A percentile compares a stretch with the other conserved stretches of the same genome.
These are phyloP conservation scores for Thymelicus sylvestris DNA, from an alignment of 2,888 invertebrate species.

Conservation along the genomic window DNA sequence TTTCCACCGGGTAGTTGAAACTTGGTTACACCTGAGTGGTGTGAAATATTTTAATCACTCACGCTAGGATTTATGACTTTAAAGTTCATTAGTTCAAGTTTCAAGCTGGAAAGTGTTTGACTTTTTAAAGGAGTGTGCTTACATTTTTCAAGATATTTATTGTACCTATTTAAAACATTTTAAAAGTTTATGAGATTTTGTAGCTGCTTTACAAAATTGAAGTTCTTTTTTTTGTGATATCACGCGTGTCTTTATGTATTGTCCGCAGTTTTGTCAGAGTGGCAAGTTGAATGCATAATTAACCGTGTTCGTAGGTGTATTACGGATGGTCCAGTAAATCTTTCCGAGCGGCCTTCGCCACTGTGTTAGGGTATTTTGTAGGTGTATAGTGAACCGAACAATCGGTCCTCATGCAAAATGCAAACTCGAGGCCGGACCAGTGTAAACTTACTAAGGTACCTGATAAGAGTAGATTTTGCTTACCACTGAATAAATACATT, in stretches of 20 bases:
- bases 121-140: not conserved
- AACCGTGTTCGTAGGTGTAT: slow-evolving; percentile 42
- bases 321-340: slow-evolving; percentile 51
- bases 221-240: not conserved
- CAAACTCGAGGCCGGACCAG: slow-evolving; percentile 53
- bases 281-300: slow-evolving; percentile 39
- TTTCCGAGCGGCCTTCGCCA: slow-evolving; percentile 44
- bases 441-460: slow-evolving; percentile 49
- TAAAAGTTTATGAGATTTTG: no score
- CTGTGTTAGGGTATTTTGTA: slow-evolving; percentile 49
- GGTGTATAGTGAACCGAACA: slow-evolving; percentile 58
- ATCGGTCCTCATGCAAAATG: slow-evolving; percentile 71
- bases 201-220: no score
- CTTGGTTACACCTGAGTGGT: no score
- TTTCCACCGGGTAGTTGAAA: no score
- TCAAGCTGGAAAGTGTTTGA: not conserved
- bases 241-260: not conserved
- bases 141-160: no score
- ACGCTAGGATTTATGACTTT: not conserved
- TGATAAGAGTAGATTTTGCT: slow-evolving; percentile 52
- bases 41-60: slow-evolving; percentile 1
- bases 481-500: slow-evolving; percentile 44
- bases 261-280: slow-evolving; percentile 9
- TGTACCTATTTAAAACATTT: no score
- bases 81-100: not conserved